A percentile compares a stretch with the other conserved stretches of the same genome.
These are phyloP conservation scores for Heliconius cydno DNA, from an alignment of 2,888 invertebrate species.

Conservation along the genomic window DNA sequence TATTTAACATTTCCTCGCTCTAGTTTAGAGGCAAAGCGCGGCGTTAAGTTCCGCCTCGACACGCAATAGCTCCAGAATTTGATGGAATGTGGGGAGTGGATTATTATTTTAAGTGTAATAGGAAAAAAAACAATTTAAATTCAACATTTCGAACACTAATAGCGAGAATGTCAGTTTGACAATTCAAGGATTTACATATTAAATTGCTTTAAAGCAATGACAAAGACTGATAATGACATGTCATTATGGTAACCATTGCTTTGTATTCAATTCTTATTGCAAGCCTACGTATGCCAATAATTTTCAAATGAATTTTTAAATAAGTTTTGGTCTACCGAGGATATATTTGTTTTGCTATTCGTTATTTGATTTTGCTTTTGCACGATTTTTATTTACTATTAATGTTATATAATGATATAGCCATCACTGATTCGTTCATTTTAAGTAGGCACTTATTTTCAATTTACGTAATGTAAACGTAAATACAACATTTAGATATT, in stretches of 20 bases:
- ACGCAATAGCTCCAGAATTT: background rate
- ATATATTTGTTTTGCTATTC: background rate
- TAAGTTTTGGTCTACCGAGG: background rate
- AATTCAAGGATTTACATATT: slow-evolving; percentile 4
- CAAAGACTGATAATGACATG: background rate
- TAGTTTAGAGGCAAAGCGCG: background rate
- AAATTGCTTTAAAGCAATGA: background rate
- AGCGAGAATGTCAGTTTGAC: background rate
- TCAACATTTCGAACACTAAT: background rate
- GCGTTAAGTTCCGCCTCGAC: background rate
- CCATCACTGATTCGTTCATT: too few relatives aligned
- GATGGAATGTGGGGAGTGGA: too few relatives aligned
- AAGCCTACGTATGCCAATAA: background rate
- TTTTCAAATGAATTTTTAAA: slow-evolving; percentile 7
- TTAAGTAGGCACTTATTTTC: too few relatives aligned
- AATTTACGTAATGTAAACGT: too few relatives aligned
- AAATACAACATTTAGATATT: too few relatives aligned
- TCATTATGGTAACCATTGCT: slow-evolving; percentile 4
- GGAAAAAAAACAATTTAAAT: background rate
- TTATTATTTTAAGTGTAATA: too few relatives aligned
- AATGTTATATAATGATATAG: background rate
- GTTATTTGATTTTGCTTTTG: background rate
- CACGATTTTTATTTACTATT: background rate
- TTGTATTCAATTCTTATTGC: background rate
- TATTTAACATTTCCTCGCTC: background rate